A percentile compares a stretch with the other conserved stretches of the same genome.
Conservation (phyloP, 2,888 invertebrate species). For the Portevinia maculata region DNA sequence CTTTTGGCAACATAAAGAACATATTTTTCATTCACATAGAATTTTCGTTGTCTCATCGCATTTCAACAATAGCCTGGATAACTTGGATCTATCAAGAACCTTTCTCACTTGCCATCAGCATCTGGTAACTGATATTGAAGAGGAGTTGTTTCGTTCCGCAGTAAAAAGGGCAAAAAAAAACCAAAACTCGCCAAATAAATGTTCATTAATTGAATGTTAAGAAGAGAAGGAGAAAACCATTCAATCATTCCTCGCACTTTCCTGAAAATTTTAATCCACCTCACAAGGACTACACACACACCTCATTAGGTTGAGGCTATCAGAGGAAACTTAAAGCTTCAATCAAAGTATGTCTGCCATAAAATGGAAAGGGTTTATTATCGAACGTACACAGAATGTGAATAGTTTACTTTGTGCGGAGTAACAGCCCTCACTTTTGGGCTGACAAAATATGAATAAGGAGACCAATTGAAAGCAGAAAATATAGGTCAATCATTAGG, state of each 20-base stretch:
- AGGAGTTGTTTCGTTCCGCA: constrained; percentile 1
- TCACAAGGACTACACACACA: constrained; percentile 2
- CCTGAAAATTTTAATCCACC: constrained; percentile 38
- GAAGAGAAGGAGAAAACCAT: constrained; percentile 7
- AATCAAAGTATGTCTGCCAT: constrained; percentile 21
- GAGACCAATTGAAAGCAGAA: constrained; percentile 25
- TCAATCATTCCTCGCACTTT: constrained; percentile 43
- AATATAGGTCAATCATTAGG: constrained; percentile 60
- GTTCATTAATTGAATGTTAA: constrained; percentile 16
- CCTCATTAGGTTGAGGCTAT: background rate
- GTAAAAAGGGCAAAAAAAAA: constrained; percentile 11
- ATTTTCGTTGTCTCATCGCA: constrained; percentile 47
- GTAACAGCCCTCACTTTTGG: constrained; percentile 26
- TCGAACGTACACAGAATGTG: constrained; percentile 11
- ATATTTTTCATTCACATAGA: constrained; percentile 6
- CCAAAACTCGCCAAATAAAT: constrained; percentile 15
- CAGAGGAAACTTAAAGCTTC: constrained; percentile 20
- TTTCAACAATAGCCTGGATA: constrained; percentile 23
- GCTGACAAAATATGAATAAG: constrained; percentile 35
- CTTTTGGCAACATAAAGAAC: constrained; percentile 19
- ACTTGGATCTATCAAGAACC: constrained; percentile 26
- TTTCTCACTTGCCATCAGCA: constrained; percentile 60
- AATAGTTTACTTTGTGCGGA: constrained; percentile 3
- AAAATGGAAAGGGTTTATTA: constrained; percentile 34
- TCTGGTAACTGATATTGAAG: constrained; percentile 41